These are phyloP conservation scores for Cygnus atratus DNA, from an alignment of 2,113 vertebrate genomes.

Conservation along the genomic window DNA sequence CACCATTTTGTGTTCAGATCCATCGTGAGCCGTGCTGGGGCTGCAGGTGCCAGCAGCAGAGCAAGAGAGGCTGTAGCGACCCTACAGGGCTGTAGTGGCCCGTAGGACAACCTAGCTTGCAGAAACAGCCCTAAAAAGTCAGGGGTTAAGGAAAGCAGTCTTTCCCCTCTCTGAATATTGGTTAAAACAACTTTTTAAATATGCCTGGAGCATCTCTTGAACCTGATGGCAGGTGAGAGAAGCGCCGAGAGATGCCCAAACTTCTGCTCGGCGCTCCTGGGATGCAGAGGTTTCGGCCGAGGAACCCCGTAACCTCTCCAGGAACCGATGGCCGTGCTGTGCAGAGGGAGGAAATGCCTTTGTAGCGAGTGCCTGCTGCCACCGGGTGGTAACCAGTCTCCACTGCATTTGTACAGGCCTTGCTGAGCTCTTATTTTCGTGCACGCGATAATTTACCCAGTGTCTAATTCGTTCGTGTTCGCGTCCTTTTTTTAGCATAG, in stretches of 20 bases:
- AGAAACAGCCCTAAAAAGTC: accelerated
- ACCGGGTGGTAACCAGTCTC: not conserved
- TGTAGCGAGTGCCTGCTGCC: slow-evolving; percentile 33
- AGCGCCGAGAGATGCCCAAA: not conserved
- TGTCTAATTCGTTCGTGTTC: accelerated
- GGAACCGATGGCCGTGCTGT: not conserved
- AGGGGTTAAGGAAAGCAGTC: accelerated
- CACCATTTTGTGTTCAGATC: accelerated
- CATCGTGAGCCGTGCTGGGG: accelerated
- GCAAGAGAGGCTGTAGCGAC: not conserved
- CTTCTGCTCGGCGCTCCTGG: not conserved
- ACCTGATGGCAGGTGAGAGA: accelerated
- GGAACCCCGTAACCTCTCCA: not conserved
- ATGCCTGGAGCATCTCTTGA: accelerated
- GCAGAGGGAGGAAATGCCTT: accelerated
- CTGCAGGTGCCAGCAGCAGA: not conserved
- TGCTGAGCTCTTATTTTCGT: accelerated
- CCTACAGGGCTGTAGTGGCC: too few relatives aligned
- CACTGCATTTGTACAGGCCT: not conserved
- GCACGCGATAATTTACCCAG: accelerated
- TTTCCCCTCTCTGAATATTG: not conserved
- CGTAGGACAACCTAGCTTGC: too few relatives aligned
- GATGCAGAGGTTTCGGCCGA: not conserved
- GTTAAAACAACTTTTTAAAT: accelerated
- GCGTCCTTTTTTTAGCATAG: accelerated